These are phyloP conservation scores for Himalopsyche tibetana DNA, from an alignment of 2,888 invertebrate species.

Conservation along the genomic window DNA sequence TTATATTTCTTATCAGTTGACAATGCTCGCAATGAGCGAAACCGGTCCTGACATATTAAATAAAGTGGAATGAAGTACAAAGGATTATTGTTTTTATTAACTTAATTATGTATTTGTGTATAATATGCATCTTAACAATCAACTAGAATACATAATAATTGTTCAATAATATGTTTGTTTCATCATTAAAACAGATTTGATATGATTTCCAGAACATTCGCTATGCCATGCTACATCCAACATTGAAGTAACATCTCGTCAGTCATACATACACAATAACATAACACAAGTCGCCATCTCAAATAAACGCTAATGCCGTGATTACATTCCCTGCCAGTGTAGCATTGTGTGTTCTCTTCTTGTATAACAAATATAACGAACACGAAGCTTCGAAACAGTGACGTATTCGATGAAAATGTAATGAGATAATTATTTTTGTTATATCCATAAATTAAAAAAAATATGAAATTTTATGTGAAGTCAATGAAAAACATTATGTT, in stretches of 20 bases:
- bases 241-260: constrained; percentile 14
- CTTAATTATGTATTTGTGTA: too few relatives aligned
- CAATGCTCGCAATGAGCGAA: too few relatives aligned
- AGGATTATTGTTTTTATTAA: too few relatives aligned
- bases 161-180: not conserved
- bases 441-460: too few relatives aligned
- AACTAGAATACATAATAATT: too few relatives aligned
- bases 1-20: too few relatives aligned
- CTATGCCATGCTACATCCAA: not conserved
- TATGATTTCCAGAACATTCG: constrained; percentile 10
- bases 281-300: constrained; percentile 43
- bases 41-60: too few relatives aligned
- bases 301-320: constrained; percentile 40
- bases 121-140: too few relatives aligned
- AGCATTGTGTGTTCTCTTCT: constrained; percentile 23
- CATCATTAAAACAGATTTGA: not conserved
- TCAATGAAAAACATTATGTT: too few relatives aligned
- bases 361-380: constrained; percentile 37
- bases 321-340: constrained; percentile 28
- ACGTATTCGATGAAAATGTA: not conserved
- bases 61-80: too few relatives aligned
- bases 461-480: too few relatives aligned
- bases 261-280: constrained; percentile 27
- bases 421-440: too few relatives aligned
- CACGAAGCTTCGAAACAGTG: constrained; percentile 4